Percentiles rank a stretch among this genome's conserved stretches.
These are phyloP conservation scores for Sceliomorpha sp. DNA, from an alignment of 2,888 invertebrate genomes.

Conservation along the genomic window DNA sequence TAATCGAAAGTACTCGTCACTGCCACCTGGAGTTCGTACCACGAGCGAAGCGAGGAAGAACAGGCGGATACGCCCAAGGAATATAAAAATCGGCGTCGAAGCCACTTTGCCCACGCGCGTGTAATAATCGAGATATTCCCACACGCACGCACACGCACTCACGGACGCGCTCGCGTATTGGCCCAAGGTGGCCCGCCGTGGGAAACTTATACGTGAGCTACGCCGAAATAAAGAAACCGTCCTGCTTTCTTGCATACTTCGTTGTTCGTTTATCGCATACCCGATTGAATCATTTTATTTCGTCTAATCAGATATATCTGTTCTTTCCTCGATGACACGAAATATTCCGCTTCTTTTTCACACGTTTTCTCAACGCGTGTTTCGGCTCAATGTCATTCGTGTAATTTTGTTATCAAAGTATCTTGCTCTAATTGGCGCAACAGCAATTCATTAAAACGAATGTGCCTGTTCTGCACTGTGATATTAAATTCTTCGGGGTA, in stretches of 20 bases:
- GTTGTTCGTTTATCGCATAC: slow-evolving; percentile 41
- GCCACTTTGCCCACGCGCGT: slow-evolving; percentile 71
- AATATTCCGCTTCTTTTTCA: background rate
- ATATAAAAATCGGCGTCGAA: slow-evolving; percentile 75
- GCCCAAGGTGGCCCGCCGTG: slow-evolving; percentile 72
- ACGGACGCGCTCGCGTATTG: slow-evolving; percentile 27
- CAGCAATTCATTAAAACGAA: no score
- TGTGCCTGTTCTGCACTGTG: no score
- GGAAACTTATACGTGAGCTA: slow-evolving; percentile 79
- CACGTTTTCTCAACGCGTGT: no score
- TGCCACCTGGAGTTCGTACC: slow-evolving; percentile 43
- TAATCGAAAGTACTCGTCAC: slow-evolving; percentile 51
- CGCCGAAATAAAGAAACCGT: slow-evolving; percentile 55
- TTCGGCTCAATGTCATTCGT: no score
- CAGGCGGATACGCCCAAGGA: slow-evolving; percentile 64
- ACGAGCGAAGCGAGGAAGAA: slow-evolving; percentile 50
- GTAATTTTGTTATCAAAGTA: no score
- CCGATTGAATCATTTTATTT: slow-evolving; percentile 22
- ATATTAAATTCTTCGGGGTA: no score
- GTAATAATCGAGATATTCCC: slow-evolving; percentile 78
- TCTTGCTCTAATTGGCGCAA: no score
- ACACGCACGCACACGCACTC: slow-evolving; percentile 59
- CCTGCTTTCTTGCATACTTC: slow-evolving; percentile 33
- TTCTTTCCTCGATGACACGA: background rate
- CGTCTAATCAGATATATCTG: slow-evolving; percentile 28